phyloP scores from a whole-genome alignment of 2,113 vertebrate genomes.

The Muntiacus reevesi region DNA sequence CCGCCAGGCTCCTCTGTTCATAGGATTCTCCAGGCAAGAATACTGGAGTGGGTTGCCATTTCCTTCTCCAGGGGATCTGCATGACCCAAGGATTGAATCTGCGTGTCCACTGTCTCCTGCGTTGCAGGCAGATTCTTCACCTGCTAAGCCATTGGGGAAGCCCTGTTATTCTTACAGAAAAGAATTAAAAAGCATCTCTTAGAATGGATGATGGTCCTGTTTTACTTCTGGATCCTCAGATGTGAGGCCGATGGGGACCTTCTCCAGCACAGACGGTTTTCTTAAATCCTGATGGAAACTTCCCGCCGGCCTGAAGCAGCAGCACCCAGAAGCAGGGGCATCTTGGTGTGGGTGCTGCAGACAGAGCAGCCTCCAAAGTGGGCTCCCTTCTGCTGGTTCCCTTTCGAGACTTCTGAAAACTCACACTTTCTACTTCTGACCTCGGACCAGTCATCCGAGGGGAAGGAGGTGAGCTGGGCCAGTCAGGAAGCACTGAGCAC shows the following conservation, averaged over 20 bases:
- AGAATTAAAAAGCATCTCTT: neutral
- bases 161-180: neutral
- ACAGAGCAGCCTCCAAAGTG: neutral
- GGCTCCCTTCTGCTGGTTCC: neutral
- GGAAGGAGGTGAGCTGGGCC: neutral
- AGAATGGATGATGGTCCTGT: rapidly evolving
- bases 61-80: neutral
- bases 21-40: neutral
- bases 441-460: neutral
- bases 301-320: rapidly evolving
- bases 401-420: neutral
- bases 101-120: neutral
- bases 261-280: slow-evolving; percentile 49
- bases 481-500: slow-evolving; percentile 58
- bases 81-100: neutral
- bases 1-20: neutral
- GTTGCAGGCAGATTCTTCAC: neutral
- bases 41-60: neutral
- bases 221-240: neutral
- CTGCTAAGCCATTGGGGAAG: neutral
- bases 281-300: neutral
- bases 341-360: neutral
- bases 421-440: neutral
- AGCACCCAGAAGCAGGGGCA: neutral
- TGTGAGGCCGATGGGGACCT: neutral